phyloP scores from a whole-genome alignment of 2,113 vertebrate genomes.

The Engystomops pustulosus region DNA sequence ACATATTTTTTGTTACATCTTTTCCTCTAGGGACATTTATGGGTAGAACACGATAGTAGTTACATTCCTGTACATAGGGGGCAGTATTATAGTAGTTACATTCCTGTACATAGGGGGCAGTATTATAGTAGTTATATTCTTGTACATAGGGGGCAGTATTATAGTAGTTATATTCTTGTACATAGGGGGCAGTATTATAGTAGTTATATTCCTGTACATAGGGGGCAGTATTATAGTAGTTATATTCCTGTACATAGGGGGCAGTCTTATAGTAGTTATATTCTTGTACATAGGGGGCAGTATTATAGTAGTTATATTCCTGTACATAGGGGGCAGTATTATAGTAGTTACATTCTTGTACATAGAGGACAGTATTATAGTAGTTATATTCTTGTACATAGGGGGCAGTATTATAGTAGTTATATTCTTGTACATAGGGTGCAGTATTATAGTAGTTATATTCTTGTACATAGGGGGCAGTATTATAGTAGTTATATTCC shows the following conservation, averaged over 20 bases:
- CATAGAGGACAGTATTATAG: not conserved
- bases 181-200: no score
- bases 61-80: not conserved
- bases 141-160: not conserved
- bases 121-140: conserved; percentile 13
- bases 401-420: not conserved
- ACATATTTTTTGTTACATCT: no score
- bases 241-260: conserved; percentile 3
- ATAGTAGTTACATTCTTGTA: conserved; percentile 15
- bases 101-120: not conserved
- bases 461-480: not conserved
- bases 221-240: conserved; percentile 7
- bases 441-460: conserved; percentile 12
- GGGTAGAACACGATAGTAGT: not conserved
- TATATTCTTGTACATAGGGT: not conserved
- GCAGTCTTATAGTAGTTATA: conserved; percentile 9
- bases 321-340: not conserved
- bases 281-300: not conserved
- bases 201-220: not conserved
- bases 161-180: no score
- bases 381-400: conserved; percentile 7
- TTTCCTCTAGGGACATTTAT: no score
- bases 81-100: not conserved
- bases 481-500: no score
- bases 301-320: no score